Conservation (phyloP, 2,888 invertebrate genomes). For the Phyllotreta striolata region DNA sequence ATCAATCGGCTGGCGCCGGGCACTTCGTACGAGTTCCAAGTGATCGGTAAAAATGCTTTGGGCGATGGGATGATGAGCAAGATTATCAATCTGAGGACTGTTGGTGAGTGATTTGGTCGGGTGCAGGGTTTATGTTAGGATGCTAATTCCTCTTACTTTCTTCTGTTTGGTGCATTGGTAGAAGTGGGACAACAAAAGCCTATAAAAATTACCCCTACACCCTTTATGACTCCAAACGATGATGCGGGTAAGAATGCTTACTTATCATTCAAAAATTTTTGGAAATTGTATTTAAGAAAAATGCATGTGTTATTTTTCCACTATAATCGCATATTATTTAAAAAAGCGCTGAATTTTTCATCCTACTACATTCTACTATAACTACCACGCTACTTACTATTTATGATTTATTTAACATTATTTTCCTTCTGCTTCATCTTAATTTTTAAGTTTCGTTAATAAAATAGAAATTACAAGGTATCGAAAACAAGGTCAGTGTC, state of each 20-base stretch:
- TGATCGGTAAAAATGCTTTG: conserved; percentile 91
- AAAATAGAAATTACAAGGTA: conserved; percentile 7
- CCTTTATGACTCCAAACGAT: conserved; percentile 70
- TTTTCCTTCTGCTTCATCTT: not conserved
- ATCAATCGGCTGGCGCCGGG: conserved; percentile 90
- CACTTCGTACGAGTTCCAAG: conserved; percentile 95
- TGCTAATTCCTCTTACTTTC: not conserved
- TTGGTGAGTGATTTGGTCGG: conserved; percentile 70
- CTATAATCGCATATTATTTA: too few relatives aligned
- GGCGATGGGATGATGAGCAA: conserved; percentile 97
- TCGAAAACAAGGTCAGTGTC: too few relatives aligned
- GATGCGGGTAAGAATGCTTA: conserved; percentile 70
- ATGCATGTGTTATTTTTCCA: conserved; percentile 33
- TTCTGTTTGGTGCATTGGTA: conserved; percentile 49
- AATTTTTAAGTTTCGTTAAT: not conserved
- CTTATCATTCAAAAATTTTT: conserved; percentile 6
- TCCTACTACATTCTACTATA: too few relatives aligned
- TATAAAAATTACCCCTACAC: conserved; percentile 71
- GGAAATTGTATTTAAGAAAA: conserved; percentile 6
- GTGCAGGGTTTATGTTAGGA: not conserved
- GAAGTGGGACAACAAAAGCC: conserved; percentile 68
- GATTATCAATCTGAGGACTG: conserved; percentile 86
- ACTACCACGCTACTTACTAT: too few relatives aligned
- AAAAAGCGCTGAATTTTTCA: too few relatives aligned
- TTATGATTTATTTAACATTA: too few relatives aligned